These are phyloP conservation scores for Acanthiza pusilla DNA, from an alignment of 2,797 vertebrate species.

Conservation along the genomic window DNA sequence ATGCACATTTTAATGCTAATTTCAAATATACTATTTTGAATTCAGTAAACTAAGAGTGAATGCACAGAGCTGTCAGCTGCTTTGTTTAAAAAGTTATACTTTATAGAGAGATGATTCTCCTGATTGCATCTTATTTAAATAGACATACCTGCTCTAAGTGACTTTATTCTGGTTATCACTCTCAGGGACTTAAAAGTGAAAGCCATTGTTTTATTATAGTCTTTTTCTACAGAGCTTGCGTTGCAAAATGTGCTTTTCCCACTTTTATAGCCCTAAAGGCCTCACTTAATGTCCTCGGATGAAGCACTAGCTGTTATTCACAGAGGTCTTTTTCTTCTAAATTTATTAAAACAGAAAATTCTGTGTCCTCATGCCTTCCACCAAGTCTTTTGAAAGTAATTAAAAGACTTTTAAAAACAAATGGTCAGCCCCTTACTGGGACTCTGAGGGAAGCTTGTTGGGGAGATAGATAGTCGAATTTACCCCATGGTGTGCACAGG, in stretches of 20 bases:
- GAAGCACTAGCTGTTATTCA: neutral
- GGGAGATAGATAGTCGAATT: neutral
- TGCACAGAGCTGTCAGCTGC: neutral
- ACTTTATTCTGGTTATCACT: neutral
- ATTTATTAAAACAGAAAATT: neutral
- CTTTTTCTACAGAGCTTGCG: neutral
- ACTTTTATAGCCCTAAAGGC: neutral
- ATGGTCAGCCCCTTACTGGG: neutral
- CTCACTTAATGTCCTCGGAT: neutral
- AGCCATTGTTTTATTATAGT: neutral
- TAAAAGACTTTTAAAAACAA: neutral
- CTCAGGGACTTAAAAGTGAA: neutral
- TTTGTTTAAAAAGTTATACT: neutral
- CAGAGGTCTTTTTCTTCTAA: neutral
- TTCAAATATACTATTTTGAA: neutral
- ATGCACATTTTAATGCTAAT: neutral
- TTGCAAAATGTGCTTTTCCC: neutral
- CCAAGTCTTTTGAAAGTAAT: neutral
- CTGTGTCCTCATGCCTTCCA: neutral
- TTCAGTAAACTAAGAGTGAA: neutral
- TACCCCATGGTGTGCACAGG: neutral
- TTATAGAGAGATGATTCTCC: neutral
- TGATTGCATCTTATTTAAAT: neutral
- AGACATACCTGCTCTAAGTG: neutral
- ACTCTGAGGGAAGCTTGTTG: neutral